Base-by-base conservation (phyloP, 2,888 invertebrate species). In the Perdita meconis region DNA sequence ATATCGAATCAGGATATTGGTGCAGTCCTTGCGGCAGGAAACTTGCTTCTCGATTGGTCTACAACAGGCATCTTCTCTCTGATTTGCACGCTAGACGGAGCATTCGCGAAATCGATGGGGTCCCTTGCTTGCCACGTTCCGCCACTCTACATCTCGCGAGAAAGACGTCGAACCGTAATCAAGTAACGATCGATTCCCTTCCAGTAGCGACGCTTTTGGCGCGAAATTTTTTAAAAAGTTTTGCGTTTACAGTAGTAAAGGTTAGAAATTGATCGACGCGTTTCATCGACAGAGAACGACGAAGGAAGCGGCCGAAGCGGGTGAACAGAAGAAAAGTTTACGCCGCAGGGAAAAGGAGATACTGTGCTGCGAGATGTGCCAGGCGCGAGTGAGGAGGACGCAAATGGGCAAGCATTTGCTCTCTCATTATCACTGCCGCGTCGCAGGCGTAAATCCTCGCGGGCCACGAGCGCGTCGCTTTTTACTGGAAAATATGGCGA, bases 341-440 rank as follows among this genome's bases (percentile, higher is more conserved):
- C 93, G 96, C 10, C 94, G 94, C 61, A 93, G 94, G 63, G 93
- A 93, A 71, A 94, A 94, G 77, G 93, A 93, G 71, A 94, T 94
- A 69, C 93, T 95, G 0, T 94, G 94, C 82, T 97, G 97, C 89
- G 94, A 95, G 61, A 95, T 96, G 55, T 97, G 97, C 87, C 94
- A 94, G 70, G 95, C 95, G 36, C 94, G 95, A 79, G 95, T 97
- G 50, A 94, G 94, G 71, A 93, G 94, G 5, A 94, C 95, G 86
- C 92, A 96, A 80, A 95, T 97, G 93, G 97, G 97, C 44, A 97
- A 97, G 89, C 97, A 97, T 93, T 93, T 98, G 74, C 96, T 97
- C 85, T 97, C 97, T 0, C 96, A 96, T 90, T 97, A 96, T 90
- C 97, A 98, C 92, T 96, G 96, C 86, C 94, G 96, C 75, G 90